These are phyloP conservation scores for Anoplophora glabripennis DNA, from an alignment of 1,140 invertebrate species.

Conservation along the genomic window DNA sequence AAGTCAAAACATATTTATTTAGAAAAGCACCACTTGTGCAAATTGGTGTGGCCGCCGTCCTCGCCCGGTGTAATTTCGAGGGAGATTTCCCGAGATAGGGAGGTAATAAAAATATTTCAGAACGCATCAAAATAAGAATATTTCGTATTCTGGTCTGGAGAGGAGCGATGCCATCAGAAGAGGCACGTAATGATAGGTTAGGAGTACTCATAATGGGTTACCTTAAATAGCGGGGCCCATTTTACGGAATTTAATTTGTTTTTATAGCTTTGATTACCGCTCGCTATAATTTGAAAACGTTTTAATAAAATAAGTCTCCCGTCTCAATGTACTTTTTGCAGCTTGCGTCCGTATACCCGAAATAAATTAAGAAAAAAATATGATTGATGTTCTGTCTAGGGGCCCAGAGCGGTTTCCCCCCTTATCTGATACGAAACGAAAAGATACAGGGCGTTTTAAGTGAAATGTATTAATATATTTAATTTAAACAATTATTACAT, in stretches of 20 bases:
- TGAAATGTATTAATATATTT: too few species aligned
- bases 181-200: conserved; percentile 45
- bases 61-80: conserved; percentile 20
- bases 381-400: conserved; percentile 38
- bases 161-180: conserved; percentile 28
- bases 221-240: conserved; percentile 46
- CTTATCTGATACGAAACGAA: conserved; percentile 13
- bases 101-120: conserved; percentile 29
- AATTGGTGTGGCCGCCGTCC: conserved; percentile 1
- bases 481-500: too few species aligned
- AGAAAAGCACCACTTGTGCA: background rate
- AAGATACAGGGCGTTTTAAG: too few species aligned
- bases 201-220: conserved; percentile 44
- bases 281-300: conserved; percentile 48
- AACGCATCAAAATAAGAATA: conserved; percentile 30
- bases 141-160: conserved; percentile 18
- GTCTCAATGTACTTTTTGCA: conserved; percentile 36
- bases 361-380: conserved; percentile 32
- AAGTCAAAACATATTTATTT: background rate
- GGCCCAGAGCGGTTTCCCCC: conserved; percentile 26
- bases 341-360: conserved; percentile 21
- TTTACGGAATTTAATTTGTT: conserved; percentile 50
- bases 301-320: conserved; percentile 43
- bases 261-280: conserved; percentile 50
- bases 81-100: conserved; percentile 20